Percentiles rank a stretch among this genome's conserved stretches.
Evolutionary conservation across 2,113 vertebrate species (phyloP).

Genomic region (Sphaerodactylus townsendi): DNA sequence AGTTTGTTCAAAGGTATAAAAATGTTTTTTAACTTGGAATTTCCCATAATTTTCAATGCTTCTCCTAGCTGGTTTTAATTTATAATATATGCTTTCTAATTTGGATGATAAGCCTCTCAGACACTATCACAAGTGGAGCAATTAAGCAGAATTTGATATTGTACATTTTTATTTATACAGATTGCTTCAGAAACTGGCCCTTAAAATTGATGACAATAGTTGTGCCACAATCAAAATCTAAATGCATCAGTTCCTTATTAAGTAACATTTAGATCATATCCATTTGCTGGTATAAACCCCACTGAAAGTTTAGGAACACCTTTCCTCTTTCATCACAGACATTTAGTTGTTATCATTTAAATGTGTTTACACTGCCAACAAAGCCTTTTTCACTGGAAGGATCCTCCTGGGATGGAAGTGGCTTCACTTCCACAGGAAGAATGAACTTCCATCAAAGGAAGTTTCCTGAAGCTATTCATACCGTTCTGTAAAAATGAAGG

Average conservation of each 20-base stretch:
- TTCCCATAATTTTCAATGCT: slow-evolving; percentile 1
- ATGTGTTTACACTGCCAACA: too few species aligned
- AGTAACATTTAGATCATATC: not conserved
- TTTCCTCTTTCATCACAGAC: not conserved
- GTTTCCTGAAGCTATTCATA: too few species aligned
- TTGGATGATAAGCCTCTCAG: not conserved
- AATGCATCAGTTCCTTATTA: not conserved
- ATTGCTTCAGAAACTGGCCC: not conserved
- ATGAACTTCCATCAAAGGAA: too few species aligned
- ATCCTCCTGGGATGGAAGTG: too few species aligned
- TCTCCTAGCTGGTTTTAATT: slow-evolving; percentile 16
- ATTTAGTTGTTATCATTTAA: not conserved
- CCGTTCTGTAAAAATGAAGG: not conserved
- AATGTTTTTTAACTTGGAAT: not conserved
- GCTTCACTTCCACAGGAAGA: too few species aligned
- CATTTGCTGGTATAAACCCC: not conserved
- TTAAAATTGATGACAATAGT: not conserved
- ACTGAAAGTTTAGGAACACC: not conserved
- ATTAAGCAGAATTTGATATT: not conserved
- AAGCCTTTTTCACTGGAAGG: too few species aligned
- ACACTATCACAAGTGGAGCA: not conserved
- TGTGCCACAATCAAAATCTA: not conserved
- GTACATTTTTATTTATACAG: not conserved
- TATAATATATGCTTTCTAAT: not conserved
- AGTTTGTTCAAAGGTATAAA: not conserved